Conservation (phyloP, 2,113 vertebrate species). For the Oryzias melastigma region DNA sequence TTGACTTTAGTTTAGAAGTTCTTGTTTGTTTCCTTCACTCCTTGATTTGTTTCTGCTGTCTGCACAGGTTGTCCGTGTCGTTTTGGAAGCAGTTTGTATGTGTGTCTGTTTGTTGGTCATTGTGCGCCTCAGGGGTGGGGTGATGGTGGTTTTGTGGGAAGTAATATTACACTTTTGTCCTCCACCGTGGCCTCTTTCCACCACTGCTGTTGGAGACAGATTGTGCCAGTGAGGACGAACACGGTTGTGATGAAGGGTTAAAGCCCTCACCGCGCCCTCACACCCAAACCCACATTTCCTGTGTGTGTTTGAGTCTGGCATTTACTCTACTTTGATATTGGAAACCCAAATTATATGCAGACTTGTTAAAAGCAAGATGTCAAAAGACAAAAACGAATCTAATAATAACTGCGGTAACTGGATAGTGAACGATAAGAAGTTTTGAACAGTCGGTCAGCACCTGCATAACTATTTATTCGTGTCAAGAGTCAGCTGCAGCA, state of each 20-base stretch:
- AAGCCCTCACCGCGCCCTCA: constrained; percentile 13
- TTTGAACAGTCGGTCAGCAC: not conserved
- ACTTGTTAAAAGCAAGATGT: not conserved
- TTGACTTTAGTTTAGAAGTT: too few species aligned
- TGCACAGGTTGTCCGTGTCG: constrained; percentile 28
- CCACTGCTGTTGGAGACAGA: constrained; percentile 13
- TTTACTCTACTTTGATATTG: not conserved
- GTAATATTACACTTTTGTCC: constrained; percentile 19
- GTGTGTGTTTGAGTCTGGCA: not conserved
- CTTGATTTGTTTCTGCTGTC: constrained; percentile 27
- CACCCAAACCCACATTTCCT: not conserved
- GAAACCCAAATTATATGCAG: not conserved
- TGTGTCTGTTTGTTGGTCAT: constrained; percentile 6
- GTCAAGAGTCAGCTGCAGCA: constrained; percentile 11
- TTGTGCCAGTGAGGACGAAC: not conserved
- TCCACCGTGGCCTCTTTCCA: constrained; percentile 41
- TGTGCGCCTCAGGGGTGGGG: constrained; percentile 7
- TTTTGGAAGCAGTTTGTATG: constrained; percentile 15
- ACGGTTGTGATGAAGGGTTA: not conserved
- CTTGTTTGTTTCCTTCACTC: too few species aligned
- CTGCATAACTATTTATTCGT: constrained; percentile 15
- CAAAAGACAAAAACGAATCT: not conserved
- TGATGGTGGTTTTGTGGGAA: not conserved
- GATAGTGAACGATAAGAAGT: not conserved
- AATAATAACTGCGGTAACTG: not conserved